A percentile compares a stretch with the other conserved stretches of the same genome.
These are phyloP conservation scores for Chrysocyon brachyurus DNA, from an alignment of 2,797 vertebrate species.

Conservation along the genomic window DNA sequence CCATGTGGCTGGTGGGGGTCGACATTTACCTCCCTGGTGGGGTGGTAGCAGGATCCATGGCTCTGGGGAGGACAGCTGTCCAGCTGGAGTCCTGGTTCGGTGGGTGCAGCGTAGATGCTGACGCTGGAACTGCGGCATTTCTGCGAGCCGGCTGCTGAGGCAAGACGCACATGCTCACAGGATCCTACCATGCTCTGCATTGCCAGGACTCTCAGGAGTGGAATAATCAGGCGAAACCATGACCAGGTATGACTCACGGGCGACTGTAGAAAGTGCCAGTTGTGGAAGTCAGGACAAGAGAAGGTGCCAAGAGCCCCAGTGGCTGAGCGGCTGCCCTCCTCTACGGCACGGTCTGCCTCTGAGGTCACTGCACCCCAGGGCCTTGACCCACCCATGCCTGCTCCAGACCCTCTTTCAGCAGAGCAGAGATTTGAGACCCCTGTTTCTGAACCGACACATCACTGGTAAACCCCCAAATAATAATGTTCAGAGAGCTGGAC, in stretches of 20 bases:
- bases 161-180: rapidly evolving
- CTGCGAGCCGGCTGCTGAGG: rapidly evolving
- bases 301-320: rapidly evolving
- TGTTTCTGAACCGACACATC: not conserved
- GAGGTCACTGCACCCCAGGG: rapidly evolving
- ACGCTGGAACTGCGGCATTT: rapidly evolving
- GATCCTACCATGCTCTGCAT: not conserved
- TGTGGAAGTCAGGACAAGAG: not conserved
- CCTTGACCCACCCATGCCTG: not conserved
- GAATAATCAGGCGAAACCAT: not conserved
- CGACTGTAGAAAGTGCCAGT: rapidly evolving
- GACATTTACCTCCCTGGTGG: rapidly evolving
- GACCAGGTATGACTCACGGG: rapidly evolving
- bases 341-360: not conserved
- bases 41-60: not conserved
- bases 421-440: not conserved
- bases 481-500: not conserved
- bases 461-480: not conserved
- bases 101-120: rapidly evolving
- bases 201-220: not conserved
- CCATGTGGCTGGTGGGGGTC: not conserved
- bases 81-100: too few species aligned
- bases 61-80: not conserved
- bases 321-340: not conserved
- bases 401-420: not conserved